Evolutionary conservation across 1,140 invertebrate species (phyloP).

Genomic region (Listronotus oregonensis): DNA sequence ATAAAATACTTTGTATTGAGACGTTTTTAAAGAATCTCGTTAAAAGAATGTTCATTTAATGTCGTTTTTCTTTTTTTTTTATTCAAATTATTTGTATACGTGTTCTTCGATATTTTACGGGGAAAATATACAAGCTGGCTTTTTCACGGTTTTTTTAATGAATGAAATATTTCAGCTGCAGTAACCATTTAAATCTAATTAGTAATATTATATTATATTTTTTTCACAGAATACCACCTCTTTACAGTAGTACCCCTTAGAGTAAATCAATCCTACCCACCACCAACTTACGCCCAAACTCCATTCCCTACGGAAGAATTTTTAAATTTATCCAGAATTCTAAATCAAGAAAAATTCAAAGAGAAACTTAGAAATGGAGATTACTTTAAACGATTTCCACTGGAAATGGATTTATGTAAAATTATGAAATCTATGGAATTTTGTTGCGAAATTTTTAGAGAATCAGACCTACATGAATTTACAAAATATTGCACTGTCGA

Average conservation of each 20-base stretch:
- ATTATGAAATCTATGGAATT: slow-evolving; percentile 5
- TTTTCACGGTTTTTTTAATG: too few relatives aligned
- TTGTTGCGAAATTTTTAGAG: slow-evolving; percentile 25
- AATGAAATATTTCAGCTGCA: too few relatives aligned
- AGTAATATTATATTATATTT: too few relatives aligned
- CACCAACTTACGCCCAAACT: not conserved
- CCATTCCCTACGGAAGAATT: not conserved
- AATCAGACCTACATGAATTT: slow-evolving; percentile 11
- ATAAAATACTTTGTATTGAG: too few relatives aligned
- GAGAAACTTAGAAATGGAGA: slow-evolving; percentile 9
- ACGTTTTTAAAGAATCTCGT: too few relatives aligned
- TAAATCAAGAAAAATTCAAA: slow-evolving; percentile 11
- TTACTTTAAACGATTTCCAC: not conserved
- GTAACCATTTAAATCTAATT: too few relatives aligned
- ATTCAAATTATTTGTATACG: too few relatives aligned
- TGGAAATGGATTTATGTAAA: slow-evolving; percentile 17
- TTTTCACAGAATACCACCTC: slow-evolving; percentile 15
- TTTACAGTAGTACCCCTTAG: not conserved
- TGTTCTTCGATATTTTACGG: too few relatives aligned
- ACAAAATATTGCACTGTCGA: slow-evolving; percentile 24
- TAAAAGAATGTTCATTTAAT: too few relatives aligned
- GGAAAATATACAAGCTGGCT: too few relatives aligned
- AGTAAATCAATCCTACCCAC: not conserved
- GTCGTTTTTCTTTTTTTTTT: too few relatives aligned
- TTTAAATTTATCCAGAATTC: not conserved